Evolutionary conservation across 2,797 vertebrate genomes (phyloP), one percentile per base, ranked within the genome.

Genomic region (Holocentrus rufus): DNA sequence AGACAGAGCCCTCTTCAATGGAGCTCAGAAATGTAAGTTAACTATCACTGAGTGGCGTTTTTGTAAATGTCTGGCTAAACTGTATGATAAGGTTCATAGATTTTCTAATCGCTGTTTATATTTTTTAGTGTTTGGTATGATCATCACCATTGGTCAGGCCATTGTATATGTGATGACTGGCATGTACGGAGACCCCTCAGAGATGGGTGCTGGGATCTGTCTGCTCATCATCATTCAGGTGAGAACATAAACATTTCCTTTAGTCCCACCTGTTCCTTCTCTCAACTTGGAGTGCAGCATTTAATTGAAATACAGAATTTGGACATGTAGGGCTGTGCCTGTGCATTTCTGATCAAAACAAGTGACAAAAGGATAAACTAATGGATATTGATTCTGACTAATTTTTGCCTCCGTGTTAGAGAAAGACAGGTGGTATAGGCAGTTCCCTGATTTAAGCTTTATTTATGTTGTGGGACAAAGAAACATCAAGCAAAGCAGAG

Each of bases 151-250:
- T 0, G 98, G 98, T 18, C 98, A 99, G 79, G 96, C 98, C 49
- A 99, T 99, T 10, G 98, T 99, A 10, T 99, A 99, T 4, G 98
- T 99, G 81, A 99, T 99, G 98, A 99, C 98, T 0, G 98, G 98
- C 60, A 99, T 99, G 98, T 99, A 99, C 0, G 98, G 98, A 76
- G 98, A 99, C 84, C 98, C 98, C 0, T 98, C 98, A 1, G 98
- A 99, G 86, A 99, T 99, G 98, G 98, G 98, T 11, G 96, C 98
- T 69, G 98, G 98, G 23, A 97, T 99, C 93, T 99, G 98, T 91
- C 92, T 99, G 59, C 93, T 99, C 47, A 99, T 99, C 92, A 98
- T 98, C 90, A 98, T 99, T 84, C 98, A 99, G 96, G 98, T 99
- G 22, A 64, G 73, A 77, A 70, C 17, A n/a, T 1, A 5, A 44